These are phyloP conservation scores for Laupala kohalensis DNA, from an alignment of 1,140 invertebrate genomes.

Conservation along the genomic window DNA sequence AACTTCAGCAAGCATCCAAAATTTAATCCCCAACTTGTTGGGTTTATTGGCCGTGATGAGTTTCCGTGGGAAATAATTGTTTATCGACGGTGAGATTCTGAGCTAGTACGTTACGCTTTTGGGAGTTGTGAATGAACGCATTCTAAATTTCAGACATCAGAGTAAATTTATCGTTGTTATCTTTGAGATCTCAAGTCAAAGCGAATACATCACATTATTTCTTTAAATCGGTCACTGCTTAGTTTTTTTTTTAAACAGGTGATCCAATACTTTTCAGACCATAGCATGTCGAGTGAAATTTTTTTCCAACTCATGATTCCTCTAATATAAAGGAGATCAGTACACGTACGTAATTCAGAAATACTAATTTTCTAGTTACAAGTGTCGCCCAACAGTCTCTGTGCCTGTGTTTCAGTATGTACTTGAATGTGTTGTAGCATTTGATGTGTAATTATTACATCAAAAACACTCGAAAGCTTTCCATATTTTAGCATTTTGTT, in stretches of 20 bases:
- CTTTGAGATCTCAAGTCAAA: too few relatives aligned
- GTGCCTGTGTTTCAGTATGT: slow-evolving; percentile 17
- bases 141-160: too few relatives aligned
- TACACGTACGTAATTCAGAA: slow-evolving; percentile 20
- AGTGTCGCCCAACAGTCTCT: slow-evolving; percentile 15
- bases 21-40: slow-evolving; percentile 19
- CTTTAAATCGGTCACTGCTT: too few relatives aligned
- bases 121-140: too few relatives aligned
- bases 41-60: slow-evolving; percentile 15
- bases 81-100: too few relatives aligned
- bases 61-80: too few relatives aligned
- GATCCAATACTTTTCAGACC: slow-evolving; percentile 16
- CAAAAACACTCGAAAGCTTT: background rate
- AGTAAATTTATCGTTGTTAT: too few relatives aligned
- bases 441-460: slow-evolving; percentile 16
- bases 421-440: slow-evolving; percentile 18
- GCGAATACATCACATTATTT: too few relatives aligned
- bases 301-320: slow-evolving; percentile 20
- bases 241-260: too few relatives aligned
- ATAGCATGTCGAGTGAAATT: slow-evolving; percentile 17
- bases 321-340: slow-evolving; percentile 22
- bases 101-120: too few relatives aligned
- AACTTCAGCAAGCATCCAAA: slow-evolving; percentile 16
- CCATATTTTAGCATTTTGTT: background rate
- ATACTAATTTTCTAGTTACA: slow-evolving; percentile 16